phyloP scores from a whole-genome alignment of 2,113 vertebrate genomes.

The Tragelaphus strepsiceros region DNA sequence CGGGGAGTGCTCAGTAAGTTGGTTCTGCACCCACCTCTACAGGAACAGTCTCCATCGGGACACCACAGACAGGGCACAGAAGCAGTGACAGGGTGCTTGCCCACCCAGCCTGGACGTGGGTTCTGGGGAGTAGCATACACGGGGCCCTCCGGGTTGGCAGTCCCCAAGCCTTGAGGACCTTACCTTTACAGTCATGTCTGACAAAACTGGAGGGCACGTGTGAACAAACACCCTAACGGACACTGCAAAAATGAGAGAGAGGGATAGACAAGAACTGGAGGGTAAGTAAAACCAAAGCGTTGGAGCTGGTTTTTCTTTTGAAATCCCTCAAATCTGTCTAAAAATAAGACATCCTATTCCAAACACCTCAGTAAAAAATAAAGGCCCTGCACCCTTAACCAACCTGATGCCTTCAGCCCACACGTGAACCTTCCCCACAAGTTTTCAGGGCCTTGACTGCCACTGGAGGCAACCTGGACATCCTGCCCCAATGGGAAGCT shows the following conservation, averaged over 20 bases:
- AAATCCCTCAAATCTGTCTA: not conserved
- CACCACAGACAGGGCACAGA: not conserved
- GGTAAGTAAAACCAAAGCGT: not conserved
- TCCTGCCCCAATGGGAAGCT: not conserved
- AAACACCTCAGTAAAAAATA: not conserved
- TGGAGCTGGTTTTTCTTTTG: not conserved
- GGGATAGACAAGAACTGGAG: not conserved
- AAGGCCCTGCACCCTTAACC: not conserved
- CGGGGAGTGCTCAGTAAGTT: not conserved
- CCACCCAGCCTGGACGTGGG: not conserved
- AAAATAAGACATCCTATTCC: not conserved
- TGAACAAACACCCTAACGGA: not conserved
- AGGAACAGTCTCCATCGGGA: not conserved
- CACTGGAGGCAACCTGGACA: not conserved
- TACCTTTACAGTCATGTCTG: not conserved
- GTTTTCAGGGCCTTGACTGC: not conserved
- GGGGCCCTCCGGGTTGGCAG: not conserved
- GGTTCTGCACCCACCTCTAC: not conserved
- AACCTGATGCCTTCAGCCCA: not conserved
- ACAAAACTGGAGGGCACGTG: not conserved
- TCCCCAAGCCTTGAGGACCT: not conserved
- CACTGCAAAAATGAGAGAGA: not conserved
- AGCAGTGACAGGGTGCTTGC: not conserved
- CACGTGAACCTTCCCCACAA: not conserved
- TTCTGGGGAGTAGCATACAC: not conserved